Percentiles rank a stretch among this genome's conserved stretches.
Conservation (phyloP, 1,140 invertebrate species). For the Papilio machaon region DNA sequence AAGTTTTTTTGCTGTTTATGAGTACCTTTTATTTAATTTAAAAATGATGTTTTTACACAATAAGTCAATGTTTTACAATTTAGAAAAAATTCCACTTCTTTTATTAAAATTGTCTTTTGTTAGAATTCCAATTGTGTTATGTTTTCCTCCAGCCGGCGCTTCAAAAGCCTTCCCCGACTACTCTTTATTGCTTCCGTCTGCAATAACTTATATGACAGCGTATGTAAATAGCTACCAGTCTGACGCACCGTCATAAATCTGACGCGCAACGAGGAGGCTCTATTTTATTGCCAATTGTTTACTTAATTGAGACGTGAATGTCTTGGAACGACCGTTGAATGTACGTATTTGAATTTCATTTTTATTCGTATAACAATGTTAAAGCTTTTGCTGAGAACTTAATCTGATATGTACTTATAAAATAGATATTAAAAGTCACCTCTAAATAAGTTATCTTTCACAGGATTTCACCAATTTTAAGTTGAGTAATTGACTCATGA, state of each 20-base stretch:
- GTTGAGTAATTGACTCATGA: no score
- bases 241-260: constrained; percentile 16
- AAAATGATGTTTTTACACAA: no score
- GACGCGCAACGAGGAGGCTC: constrained; percentile 27
- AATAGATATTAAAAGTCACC: no score
- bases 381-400: neutral
- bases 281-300: constrained; percentile 36
- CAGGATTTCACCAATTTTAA: no score
- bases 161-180: constrained; percentile 25
- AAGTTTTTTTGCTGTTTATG: no score
- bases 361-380: neutral
- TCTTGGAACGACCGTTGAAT: constrained; percentile 12
- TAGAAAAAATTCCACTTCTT: neutral
- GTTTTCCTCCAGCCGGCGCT: constrained; percentile 41
- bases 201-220: constrained; percentile 26
- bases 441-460: no score
- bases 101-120: constrained; percentile 27
- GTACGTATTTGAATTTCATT: neutral
- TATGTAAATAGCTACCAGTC: constrained; percentile 18
- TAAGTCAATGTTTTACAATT: neutral
- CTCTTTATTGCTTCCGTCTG: constrained; percentile 40
- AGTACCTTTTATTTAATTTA: no score
- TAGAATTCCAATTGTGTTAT: constrained; percentile 50
- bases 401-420: no score
- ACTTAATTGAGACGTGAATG: constrained; percentile 19